phyloP scores from a whole-genome alignment of 2,113 vertebrate species.

The Cricetomys ansorgei region DNA sequence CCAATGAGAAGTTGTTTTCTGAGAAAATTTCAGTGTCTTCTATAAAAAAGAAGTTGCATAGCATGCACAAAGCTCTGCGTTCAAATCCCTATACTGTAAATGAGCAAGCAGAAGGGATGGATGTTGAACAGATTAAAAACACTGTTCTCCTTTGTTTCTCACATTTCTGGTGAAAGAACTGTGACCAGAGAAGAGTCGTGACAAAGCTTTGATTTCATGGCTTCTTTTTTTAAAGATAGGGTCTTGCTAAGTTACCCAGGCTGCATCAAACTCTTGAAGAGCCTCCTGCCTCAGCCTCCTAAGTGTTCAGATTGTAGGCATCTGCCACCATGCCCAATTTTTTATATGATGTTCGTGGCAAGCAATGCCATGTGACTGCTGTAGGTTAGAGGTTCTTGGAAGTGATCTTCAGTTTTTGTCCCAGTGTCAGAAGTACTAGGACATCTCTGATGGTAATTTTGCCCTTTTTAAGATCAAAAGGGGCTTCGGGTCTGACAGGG shows the following conservation, averaged over 20 bases:
- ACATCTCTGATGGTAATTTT: constrained; percentile 78
- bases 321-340: background rate
- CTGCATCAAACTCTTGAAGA: background rate
- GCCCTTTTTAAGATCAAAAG: constrained; percentile 76
- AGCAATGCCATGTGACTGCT: constrained; percentile 12
- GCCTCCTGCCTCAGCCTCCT: background rate
- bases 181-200: background rate
- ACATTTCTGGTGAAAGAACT: constrained; percentile 25
- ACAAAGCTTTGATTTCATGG: background rate
- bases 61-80: background rate
- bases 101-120: background rate
- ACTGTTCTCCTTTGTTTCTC: background rate
- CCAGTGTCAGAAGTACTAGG: constrained; percentile 69
- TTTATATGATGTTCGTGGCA: background rate
- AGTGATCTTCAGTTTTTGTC: background rate
- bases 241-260: background rate
- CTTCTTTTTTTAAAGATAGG: constrained; percentile 12
- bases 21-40: background rate
- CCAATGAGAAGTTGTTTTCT: background rate
- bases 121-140: background rate
- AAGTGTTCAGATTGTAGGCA: background rate
- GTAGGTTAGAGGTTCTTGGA: background rate
- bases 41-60: background rate
- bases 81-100: background rate
- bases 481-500: constrained; percentile 14